Conservation (phyloP, 2,797 vertebrate genomes). For the Pteronotus mesoamericanus region DNA sequence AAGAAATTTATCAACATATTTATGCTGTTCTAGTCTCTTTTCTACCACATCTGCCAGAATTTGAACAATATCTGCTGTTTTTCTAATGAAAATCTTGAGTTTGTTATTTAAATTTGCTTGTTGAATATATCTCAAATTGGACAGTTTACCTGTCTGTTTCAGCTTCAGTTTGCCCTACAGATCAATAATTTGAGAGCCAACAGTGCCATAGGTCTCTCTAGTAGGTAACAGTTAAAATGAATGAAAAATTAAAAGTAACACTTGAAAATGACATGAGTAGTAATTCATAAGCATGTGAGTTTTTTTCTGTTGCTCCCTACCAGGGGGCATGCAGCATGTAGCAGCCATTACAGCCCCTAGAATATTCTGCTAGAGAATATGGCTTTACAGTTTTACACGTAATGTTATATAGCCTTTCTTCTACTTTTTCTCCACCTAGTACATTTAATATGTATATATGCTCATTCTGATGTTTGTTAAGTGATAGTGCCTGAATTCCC, state of each 20-base stretch:
- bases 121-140: conserved; percentile 52
- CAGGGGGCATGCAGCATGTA: background rate
- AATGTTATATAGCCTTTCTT: background rate
- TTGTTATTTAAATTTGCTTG: conserved; percentile 55
- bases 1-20: conserved; percentile 9
- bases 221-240: conserved; percentile 43
- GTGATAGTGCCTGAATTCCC: background rate
- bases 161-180: conserved; percentile 52
- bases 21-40: conserved; percentile 3
- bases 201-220: background rate
- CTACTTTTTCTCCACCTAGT: background rate
- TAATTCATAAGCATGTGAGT: background rate
- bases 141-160: conserved; percentile 60
- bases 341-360: background rate
- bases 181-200: conserved; percentile 35
- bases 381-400: background rate
- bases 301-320: background rate
- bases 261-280: background rate
- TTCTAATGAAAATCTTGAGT: conserved; percentile 68
- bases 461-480: background rate
- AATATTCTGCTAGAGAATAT: background rate
- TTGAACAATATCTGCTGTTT: conserved; percentile 57
- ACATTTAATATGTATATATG: background rate
- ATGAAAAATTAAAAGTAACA: conserved; percentile 22
- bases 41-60: conserved; percentile 42